These are phyloP conservation scores for Sebastes diaconus DNA, from an alignment of 2,797 vertebrate species.

Conservation along the genomic window DNA sequence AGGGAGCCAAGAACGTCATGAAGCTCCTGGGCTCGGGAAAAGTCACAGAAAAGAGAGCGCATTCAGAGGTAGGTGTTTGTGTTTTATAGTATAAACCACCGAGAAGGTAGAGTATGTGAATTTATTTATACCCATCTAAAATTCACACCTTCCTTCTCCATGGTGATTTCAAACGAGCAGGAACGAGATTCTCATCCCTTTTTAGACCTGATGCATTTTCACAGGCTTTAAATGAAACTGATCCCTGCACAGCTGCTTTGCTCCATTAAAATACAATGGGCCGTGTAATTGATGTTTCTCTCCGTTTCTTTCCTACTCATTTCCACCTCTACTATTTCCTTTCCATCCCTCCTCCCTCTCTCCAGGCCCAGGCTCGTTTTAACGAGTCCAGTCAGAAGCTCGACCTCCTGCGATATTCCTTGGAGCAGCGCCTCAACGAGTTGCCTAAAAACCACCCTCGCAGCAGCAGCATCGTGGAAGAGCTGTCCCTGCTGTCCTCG, in stretches of 20 bases:
- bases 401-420: constrained; percentile 93
- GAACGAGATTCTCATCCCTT: background rate
- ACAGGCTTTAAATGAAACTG: constrained; percentile 14
- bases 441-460: constrained; percentile 96
- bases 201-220: background rate
- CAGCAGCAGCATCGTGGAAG: constrained; percentile 94
- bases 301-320: background rate
- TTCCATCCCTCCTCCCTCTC: background rate
- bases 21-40: constrained; percentile 94
- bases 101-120: too few species aligned
- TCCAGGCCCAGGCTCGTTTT: constrained; percentile 94
- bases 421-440: constrained; percentile 94
- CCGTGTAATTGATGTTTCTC: constrained; percentile 13
- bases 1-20: constrained; percentile 99
- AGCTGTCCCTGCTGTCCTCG: constrained; percentile 91
- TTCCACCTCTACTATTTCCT: background rate
- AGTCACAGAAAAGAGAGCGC: constrained; percentile 95
- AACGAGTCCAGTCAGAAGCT: constrained; percentile 97
- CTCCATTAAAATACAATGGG: constrained; percentile 13
- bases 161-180: background rate
- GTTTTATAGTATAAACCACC: background rate
- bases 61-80: constrained; percentile 87
- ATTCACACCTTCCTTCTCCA: background rate
- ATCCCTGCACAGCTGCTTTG: background rate
- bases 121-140: background rate